Base-by-base conservation (phyloP, 2,113 vertebrate genomes). In the Azemiops feae region DNA sequence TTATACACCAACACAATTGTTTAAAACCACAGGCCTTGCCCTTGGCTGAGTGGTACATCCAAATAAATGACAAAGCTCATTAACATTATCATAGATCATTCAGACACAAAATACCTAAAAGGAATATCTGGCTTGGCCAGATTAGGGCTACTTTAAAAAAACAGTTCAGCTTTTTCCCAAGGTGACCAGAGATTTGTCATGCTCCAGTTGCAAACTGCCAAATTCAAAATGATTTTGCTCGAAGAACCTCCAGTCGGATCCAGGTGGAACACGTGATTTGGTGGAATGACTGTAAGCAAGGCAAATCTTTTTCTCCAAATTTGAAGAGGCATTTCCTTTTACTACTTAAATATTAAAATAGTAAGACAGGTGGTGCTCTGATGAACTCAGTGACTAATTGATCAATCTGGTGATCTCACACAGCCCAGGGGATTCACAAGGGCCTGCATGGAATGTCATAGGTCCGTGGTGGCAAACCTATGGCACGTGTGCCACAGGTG, bases 1-100 rank as follows among this genome's bases (percentile, higher is more conserved):
- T 97, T 95, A 94, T 93, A 87, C 88, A 92, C 90, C 97, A 97
- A 97, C 91, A 96, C 50, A 92, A 95, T 96, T 95, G 58, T 92
- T 96, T 95, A 94, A 91, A 95, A 94, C 89, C 95, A 93, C 69
- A 95, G 94, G 52, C 91, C 91, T 94, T 94, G 89, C 92, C 93
- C 93, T 57, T 52, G 91, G 54, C 50, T 89, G 3, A 92, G 57
- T 89, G 95, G 6, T 81, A n/a, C 93, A 95, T 91, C 88, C 93
- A 94, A 92, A n/a, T 52, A 93, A 89, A 8, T 47, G 25, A 85
- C 89, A 96, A 96, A 96, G 47, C n/a, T 87, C 91, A 89, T 92
- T 95, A 96, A 95, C 43, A 20, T 94, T 91, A 95, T 96, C 87
- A 0, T 45, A 92, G 92, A 90, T 94, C 95, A 95, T 95, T 96